A percentile compares a stretch with the other conserved stretches of the same genome.
phyloP scores from a whole-genome alignment of 2,888 invertebrate genomes.

The Nemotelus nigrinus region DNA sequence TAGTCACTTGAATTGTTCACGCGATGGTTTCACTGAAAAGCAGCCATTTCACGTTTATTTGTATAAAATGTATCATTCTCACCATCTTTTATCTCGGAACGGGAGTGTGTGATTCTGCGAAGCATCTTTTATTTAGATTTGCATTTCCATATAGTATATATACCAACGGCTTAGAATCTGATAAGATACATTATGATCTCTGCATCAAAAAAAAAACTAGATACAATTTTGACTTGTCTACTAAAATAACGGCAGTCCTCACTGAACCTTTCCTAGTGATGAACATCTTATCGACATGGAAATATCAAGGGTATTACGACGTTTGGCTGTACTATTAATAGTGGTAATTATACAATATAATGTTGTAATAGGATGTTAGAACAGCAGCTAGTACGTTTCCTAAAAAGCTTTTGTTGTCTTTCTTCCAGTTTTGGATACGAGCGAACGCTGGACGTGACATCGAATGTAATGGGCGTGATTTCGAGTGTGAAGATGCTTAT shows the following conservation, averaged over 20 bases:
- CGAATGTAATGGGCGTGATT: slow-evolving; percentile 66
- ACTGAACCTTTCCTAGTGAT: slow-evolving; percentile 47
- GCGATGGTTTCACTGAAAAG: too few relatives aligned
- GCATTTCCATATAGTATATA: slow-evolving; percentile 9
- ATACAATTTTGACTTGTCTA: slow-evolving; percentile 14
- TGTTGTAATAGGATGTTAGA: neutral
- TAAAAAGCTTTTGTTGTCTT: slow-evolving; percentile 12
- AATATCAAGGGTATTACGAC: slow-evolving; percentile 38
- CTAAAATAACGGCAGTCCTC: slow-evolving; percentile 21
- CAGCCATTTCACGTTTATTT: neutral
- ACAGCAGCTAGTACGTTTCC: neutral
- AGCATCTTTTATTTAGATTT: slow-evolving; percentile 14
- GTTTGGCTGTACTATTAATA: slow-evolving; percentile 29
- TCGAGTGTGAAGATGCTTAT: slow-evolving; percentile 66
- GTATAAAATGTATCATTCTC: slow-evolving; percentile 21
- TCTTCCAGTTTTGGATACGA: slow-evolving; percentile 38
- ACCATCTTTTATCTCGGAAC: slow-evolving; percentile 37
- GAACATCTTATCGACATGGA: slow-evolving; percentile 52
- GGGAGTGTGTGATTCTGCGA: slow-evolving; percentile 6
- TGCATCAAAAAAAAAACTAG: slow-evolving; percentile 1
- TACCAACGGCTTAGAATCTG: slow-evolving; percentile 8
- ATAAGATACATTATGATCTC: slow-evolving; percentile 30
- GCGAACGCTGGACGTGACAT: slow-evolving; percentile 33
- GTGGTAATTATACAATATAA: slow-evolving; percentile 47
- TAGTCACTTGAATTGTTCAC: too few relatives aligned